Base-by-base conservation (phyloP, 2,888 invertebrate genomes). In the Pterobdella sp. region DNA sequence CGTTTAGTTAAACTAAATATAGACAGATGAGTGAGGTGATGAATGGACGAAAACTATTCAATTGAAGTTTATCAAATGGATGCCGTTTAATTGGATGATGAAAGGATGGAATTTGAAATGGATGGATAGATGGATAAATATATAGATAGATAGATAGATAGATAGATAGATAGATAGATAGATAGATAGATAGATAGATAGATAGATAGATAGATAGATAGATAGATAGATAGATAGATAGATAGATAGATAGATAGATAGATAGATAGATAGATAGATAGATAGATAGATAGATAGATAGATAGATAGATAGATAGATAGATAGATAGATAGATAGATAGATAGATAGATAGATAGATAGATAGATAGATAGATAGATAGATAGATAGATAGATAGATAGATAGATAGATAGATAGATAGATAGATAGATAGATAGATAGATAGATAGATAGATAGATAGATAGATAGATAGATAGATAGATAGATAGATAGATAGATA, bases 71-170 rank as follows among this genome's bases (percentile, higher is more conserved):
- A n/a, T n/a, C n/a, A n/a, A n/a, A n/a, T n/a, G n/a, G n/a, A n/a
- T n/a, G n/a, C n/a, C n/a, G n/a, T n/a, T n/a, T n/a, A n/a, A n/a
- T n/a, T n/a, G n/a, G n/a, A 56, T 26, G 26, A 56, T 22, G 60
- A 26, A 26, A 56, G 60, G 49, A 42, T 42, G 49, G 49, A 22
- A 42, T 42, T 7, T 42, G 22, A 22, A 42, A 14, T 42, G 49
- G 60, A 56, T 56, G 60, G 60, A 56, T 7, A 26, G 60, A 56
- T 56, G 60, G 60, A 56, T 56, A 26, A 4, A 56, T 56, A n/a
- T 26, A 56, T 56, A 26, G 10, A 56, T 56, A 26, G 10, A 7
- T 56, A 26, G 60, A 56, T 56, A 26, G n/a, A 56, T 56, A 26
- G 10, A 56, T 56, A 26, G 60, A 56, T 56, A 26, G 3, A 56